These are phyloP conservation scores for Gila robusta DNA, from an alignment of 2,797 vertebrate species.

Conservation along the genomic window DNA sequence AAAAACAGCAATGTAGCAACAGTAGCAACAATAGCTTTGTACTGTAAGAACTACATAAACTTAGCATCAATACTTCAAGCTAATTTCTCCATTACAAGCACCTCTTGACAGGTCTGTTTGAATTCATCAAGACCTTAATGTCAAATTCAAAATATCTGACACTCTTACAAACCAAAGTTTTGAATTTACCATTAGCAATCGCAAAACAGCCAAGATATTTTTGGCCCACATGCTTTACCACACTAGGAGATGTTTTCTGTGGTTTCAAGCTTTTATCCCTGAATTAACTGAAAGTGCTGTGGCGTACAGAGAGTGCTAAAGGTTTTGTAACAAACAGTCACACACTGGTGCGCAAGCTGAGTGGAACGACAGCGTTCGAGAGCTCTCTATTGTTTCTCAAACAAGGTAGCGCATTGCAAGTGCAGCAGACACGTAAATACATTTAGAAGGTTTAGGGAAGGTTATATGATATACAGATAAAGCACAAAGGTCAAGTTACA, in stretches of 20 bases:
- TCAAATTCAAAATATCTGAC: not conserved
- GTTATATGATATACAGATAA: slow-evolving; percentile 24
- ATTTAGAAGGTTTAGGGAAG: not conserved
- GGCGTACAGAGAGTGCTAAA: not conserved
- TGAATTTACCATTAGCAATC: not conserved
- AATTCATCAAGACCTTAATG: not conserved
- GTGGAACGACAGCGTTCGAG: not conserved
- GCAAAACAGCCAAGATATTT: not conserved
- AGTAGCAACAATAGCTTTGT: not conserved
- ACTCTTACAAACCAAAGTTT: not conserved
- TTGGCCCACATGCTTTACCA: not conserved
- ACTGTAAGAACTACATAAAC: not conserved
- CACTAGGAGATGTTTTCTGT: not conserved
- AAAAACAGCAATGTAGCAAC: not conserved
- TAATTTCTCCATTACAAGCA: not conserved
- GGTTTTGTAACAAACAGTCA: slow-evolving; percentile 10
- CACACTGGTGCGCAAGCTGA: not conserved
- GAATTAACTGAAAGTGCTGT: slow-evolving; percentile 9
- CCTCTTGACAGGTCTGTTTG: not conserved
- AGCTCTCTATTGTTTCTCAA: slow-evolving; percentile 22
- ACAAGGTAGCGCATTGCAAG: not conserved
- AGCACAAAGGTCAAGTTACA: slow-evolving; percentile 29
- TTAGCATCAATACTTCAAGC: not conserved
- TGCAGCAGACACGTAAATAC: not conserved
- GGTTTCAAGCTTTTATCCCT: slow-evolving; percentile 13